Conservation (phyloP, 2,113 vertebrate genomes). For the Phrynocephalus versicolor region DNA sequence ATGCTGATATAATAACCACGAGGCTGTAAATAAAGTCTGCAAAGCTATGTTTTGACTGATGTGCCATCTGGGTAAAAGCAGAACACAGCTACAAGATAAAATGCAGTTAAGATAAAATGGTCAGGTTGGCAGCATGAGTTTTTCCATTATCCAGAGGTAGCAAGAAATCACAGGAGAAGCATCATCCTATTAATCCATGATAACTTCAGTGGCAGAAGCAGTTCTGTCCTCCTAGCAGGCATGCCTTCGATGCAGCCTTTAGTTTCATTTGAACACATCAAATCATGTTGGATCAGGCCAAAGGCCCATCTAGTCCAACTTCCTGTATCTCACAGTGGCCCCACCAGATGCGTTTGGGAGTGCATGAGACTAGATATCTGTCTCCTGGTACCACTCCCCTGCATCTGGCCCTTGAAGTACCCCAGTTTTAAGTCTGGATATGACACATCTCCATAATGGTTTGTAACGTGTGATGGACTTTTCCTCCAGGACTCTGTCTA, state of each 20-base stretch:
- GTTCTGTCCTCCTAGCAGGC: slow-evolving; percentile 17
- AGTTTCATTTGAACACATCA: neutral
- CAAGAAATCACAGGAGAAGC: slow-evolving; percentile 28
- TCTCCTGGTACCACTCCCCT: no score
- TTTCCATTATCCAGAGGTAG: slow-evolving; percentile 19
- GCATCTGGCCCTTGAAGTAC: no score
- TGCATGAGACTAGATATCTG: no score
- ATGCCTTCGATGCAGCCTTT: slow-evolving; percentile 1
- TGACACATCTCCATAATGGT: no score
- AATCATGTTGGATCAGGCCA: neutral
- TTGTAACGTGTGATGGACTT: no score
- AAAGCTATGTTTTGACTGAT: slow-evolving; percentile 24
- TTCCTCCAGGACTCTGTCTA: no score
- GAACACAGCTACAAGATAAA: slow-evolving; percentile 20
- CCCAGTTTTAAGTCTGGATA: no score
- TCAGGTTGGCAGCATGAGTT: slow-evolving; percentile 10
- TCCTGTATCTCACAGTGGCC: no score
- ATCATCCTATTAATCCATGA: slow-evolving; percentile 35
- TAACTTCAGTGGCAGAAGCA: slow-evolving; percentile 1
- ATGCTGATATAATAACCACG: slow-evolving; percentile 7
- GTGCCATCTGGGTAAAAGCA: neutral
- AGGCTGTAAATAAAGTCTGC: slow-evolving; percentile 34
- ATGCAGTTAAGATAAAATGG: slow-evolving; percentile 21
- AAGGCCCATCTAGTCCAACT: no score
- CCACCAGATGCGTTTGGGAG: no score